Conservation (phyloP, 2,113 vertebrate genomes). For the Bos javanicus region DNA sequence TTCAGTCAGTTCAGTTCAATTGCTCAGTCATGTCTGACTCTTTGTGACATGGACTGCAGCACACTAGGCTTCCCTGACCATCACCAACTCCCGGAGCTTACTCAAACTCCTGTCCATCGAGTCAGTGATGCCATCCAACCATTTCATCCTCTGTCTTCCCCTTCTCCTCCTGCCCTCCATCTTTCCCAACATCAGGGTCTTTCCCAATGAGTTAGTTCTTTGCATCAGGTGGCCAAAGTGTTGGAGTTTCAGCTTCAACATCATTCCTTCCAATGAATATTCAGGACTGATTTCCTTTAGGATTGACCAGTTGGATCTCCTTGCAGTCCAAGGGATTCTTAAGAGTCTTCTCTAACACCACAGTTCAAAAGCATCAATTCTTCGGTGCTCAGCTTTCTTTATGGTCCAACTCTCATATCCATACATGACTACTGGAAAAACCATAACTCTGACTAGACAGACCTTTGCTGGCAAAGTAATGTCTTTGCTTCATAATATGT, state of each 20-base stretch:
- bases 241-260: neutral
- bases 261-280: neutral
- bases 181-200: neutral
- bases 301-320: neutral
- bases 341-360: neutral
- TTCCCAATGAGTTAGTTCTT: neutral
- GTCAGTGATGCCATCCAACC: neutral
- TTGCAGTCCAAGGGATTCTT: neutral
- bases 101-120: neutral
- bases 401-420: neutral
- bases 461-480: neutral
- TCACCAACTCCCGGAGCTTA: neutral
- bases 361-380: neutral
- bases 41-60: neutral
- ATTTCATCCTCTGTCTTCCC: neutral
- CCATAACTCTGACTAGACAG: neutral
- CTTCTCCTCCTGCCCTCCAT: neutral
- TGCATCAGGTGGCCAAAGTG: neutral
- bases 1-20: neutral
- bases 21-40: neutral
- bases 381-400: fast-evolving
- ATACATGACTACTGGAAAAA: neutral
- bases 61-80: neutral
- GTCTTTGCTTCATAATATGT: neutral
- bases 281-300: neutral